These are phyloP conservation scores for Coptodon bakossiorum DNA, from an alignment of 2,113 vertebrate genomes.

Conservation along the genomic window DNA sequence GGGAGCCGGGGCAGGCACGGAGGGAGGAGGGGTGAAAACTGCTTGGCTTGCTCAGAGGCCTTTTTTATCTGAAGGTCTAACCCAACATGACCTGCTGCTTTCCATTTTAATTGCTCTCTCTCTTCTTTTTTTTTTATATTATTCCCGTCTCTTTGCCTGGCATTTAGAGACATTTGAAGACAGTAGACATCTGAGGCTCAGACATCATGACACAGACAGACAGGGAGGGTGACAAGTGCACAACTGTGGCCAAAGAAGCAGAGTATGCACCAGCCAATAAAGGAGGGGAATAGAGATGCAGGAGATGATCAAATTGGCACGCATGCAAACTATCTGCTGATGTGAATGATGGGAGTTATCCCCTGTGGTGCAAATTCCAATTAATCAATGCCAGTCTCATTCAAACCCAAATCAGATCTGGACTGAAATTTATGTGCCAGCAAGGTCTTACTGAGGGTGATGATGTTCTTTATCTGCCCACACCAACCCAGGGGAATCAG, in stretches of 20 bases:
- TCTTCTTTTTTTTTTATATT: constrained; percentile 13
- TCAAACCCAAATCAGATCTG: constrained; percentile 48
- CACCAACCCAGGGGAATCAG: constrained; percentile 4
- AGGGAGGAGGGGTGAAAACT: neutral
- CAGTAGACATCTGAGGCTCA: constrained; percentile 21
- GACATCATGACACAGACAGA: neutral
- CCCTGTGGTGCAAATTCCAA: constrained; percentile 23
- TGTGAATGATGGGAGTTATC: constrained; percentile 45
- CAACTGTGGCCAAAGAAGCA: neutral
- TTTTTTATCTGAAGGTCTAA: constrained; percentile 47
- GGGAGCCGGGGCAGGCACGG: neutral
- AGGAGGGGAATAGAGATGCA: neutral
- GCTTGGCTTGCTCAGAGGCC: constrained; percentile 26
- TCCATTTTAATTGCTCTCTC: constrained; percentile 51
- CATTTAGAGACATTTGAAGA: constrained; percentile 45
- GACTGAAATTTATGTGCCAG: constrained; percentile 24
- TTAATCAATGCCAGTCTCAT: constrained; percentile 49
- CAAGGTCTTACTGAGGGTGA: neutral
- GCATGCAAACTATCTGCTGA: constrained; percentile 1
- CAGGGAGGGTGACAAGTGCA: neutral
- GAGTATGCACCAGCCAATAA: neutral
- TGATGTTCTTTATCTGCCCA: constrained; percentile 19
- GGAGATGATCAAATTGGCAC: constrained; percentile 15
- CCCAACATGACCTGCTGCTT: constrained; percentile 46
- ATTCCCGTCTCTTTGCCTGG: constrained; percentile 23